Evolutionary conservation across 2,113 vertebrate species (phyloP).

Genomic region (Ellobius talpinus): DNA sequence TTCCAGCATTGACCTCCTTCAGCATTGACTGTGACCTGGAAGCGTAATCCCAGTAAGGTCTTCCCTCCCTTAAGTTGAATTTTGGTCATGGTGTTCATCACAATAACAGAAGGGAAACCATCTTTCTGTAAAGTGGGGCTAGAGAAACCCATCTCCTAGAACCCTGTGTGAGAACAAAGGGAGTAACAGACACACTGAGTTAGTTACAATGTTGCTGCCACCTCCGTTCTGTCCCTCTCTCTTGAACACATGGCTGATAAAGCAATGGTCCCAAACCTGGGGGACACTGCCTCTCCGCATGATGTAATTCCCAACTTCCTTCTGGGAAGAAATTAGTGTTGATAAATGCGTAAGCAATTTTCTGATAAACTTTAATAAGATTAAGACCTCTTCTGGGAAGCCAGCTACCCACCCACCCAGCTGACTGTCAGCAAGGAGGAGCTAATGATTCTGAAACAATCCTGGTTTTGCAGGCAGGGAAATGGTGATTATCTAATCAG

Average conservation of each 20-base stretch:
- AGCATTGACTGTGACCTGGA: background rate
- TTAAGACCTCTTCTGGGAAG: conserved; percentile 83
- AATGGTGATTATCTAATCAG: conserved; percentile 67
- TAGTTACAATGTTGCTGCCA: too few relatives aligned
- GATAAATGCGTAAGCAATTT: conserved; percentile 82
- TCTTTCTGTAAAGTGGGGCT: background rate
- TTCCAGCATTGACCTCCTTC: background rate
- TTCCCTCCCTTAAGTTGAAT: background rate
- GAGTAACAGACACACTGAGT: background rate
- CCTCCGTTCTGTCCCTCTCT: background rate
- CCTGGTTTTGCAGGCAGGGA: conserved; percentile 35
- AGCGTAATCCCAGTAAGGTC: background rate
- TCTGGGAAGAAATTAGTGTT: conserved; percentile 82
- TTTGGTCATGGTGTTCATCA: background rate
- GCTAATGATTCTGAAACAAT: conserved; percentile 72
- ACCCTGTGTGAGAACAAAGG: background rate
- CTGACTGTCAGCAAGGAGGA: conserved; percentile 69
- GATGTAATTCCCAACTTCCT: conserved; percentile 75
- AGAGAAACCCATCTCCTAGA: background rate
- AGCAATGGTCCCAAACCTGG: background rate
- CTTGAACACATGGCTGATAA: background rate
- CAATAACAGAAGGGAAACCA: background rate
- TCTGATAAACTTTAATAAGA: conserved; percentile 83
- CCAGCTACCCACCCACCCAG: conserved; percentile 79
- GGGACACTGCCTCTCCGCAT: conserved; percentile 56